These are phyloP conservation scores for Polyodon spathula DNA, from an alignment of 2,113 vertebrate genomes.

Conservation along the genomic window DNA sequence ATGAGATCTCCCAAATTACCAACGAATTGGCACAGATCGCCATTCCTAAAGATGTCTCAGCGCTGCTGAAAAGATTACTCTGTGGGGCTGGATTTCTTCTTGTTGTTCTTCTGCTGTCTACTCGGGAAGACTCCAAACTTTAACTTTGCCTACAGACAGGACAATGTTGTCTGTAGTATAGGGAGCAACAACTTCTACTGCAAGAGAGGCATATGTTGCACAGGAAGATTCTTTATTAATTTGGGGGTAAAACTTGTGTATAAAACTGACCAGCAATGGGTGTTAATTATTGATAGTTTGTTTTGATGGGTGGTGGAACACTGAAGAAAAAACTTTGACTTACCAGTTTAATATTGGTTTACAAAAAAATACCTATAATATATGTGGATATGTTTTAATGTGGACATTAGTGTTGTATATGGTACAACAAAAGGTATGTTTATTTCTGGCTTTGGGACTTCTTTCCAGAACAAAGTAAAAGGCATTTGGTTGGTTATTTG, in stretches of 20 bases:
- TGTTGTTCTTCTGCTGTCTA: slow-evolving; percentile 62
- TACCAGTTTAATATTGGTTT: neutral
- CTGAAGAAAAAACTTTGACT: neutral
- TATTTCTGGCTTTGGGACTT: neutral
- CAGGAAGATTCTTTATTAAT: neutral
- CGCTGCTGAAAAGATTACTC: slow-evolving; percentile 74
- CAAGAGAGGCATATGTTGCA: neutral
- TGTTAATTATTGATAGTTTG: neutral
- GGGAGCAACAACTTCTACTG: neutral
- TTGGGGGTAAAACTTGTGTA: neutral
- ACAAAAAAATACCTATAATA: neutral
- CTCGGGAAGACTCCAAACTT: slow-evolving; percentile 16
- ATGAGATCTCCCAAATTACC: slow-evolving; percentile 93
- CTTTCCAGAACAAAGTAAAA: neutral
- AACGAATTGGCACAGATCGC: slow-evolving; percentile 86
- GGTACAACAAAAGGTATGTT: slow-evolving; percentile 6
- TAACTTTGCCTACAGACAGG: slow-evolving; percentile 18
- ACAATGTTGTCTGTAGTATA: neutral
- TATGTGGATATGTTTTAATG: neutral
- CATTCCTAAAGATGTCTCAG: slow-evolving; percentile 81
- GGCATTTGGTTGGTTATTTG: neutral
- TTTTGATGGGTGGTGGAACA: neutral
- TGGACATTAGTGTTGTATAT: neutral
- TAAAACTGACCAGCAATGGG: neutral
- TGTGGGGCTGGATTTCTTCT: slow-evolving; percentile 58